Percentiles rank a stretch among this genome's conserved stretches.
Evolutionary conservation across 37 sponge, comb jelly and placozoan species (phyloP).

Genomic region (Geodia barretti): DNA sequence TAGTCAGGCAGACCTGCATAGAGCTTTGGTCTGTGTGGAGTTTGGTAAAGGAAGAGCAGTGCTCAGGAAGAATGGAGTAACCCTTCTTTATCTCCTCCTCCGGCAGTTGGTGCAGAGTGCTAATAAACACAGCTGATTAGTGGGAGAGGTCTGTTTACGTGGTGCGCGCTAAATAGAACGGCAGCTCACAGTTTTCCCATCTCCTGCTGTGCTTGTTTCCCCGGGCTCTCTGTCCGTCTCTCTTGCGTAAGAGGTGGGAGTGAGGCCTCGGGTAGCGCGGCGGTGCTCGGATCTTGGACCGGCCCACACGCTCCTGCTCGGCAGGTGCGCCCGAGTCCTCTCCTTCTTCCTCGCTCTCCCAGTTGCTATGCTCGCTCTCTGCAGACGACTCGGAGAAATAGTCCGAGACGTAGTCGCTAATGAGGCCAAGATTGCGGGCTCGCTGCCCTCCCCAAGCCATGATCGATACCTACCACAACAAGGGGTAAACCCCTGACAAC

Average conservation of each 20-base stretch:
- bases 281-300: background rate
- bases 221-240: slow-evolving; percentile 9
- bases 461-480: no score
- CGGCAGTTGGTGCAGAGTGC: slow-evolving; percentile 24
- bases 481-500: background rate
- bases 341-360: background rate
- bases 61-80: slow-evolving; percentile 29
- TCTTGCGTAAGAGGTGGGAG: slow-evolving; percentile 42
- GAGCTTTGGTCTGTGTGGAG: slow-evolving; percentile 36
- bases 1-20: slow-evolving; percentile 38
- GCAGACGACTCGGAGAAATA: background rate
- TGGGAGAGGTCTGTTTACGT: background rate
- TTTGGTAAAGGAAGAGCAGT: slow-evolving; percentile 28
- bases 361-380: background rate
- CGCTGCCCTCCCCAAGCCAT: background rate
- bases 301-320: slow-evolving; percentile 53
- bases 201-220: slow-evolving; percentile 46
- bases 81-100: slow-evolving; percentile 53
- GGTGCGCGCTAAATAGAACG: background rate
- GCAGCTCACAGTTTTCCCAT: slow-evolving; percentile 71
- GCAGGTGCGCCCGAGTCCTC: no score
- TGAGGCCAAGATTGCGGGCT: background rate
- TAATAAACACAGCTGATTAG: slow-evolving; percentile 43
- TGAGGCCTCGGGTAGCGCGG: slow-evolving; percentile 45
- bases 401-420: background rate